phyloP scores from a whole-genome alignment of 1,140 invertebrate genomes.

The Pteromalus puparum region DNA sequence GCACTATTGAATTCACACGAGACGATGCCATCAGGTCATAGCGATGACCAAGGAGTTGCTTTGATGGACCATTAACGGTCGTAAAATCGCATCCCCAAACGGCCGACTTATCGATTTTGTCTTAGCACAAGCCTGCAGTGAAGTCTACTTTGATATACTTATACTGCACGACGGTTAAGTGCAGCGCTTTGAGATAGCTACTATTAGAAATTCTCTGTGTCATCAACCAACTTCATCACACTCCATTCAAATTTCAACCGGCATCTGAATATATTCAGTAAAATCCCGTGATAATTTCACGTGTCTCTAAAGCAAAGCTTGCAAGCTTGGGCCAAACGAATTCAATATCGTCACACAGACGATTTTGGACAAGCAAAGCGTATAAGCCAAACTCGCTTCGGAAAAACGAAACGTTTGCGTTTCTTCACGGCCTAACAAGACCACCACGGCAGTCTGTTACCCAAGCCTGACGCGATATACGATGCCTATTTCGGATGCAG shows the following conservation, averaged over 20 bases:
- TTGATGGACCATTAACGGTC: background rate
- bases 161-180: background rate
- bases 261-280: no score
- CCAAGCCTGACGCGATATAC: conserved; percentile 12
- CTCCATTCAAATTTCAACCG: no score
- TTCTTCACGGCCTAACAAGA: background rate
- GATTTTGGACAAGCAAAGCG: background rate
- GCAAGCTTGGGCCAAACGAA: background rate
- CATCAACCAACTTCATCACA: background rate
- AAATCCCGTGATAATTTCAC: no score
- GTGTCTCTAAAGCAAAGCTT: no score
- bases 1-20: background rate
- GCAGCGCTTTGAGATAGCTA: background rate
- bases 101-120: background rate
- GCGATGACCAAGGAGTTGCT: background rate
- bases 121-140: background rate
- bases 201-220: background rate
- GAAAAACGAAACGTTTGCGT: conserved; percentile 12
- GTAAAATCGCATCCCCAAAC: background rate
- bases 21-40: background rate
- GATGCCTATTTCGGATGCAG: conserved; percentile 21
- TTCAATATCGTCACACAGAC: background rate
- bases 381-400: background rate
- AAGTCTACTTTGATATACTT: background rate
- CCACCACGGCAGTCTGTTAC: conserved; percentile 3